Evolutionary conservation across 2,113 vertebrate species (phyloP), one percentile per base, ranked within the genome.

Genomic region (Lagopus leucura): DNA sequence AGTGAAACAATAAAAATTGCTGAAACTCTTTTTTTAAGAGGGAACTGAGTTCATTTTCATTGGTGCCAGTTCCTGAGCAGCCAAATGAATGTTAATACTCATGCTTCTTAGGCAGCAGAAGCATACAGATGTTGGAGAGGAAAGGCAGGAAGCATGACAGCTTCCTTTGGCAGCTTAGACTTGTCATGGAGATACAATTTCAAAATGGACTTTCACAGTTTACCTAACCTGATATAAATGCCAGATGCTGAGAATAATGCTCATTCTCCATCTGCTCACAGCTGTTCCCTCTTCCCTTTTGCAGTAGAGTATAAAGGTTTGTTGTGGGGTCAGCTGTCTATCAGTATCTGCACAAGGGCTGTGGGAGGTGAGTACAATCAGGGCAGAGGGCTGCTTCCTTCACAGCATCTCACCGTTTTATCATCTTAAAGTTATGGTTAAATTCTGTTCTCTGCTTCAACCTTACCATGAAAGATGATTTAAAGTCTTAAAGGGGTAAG

Each of bases 21-120:
- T n/a, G 74, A 81, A 87, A 79, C 24, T 4, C 27, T 61, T 43
- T 30, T 70, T 92, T 71, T 79, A n/a, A 20, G 14, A 54, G n/a
- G 24, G 30, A 45, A 45, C 10, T 25, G 42, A 6, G 61, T 57
- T 82, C 75, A 40, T 89, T 87, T 89, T 47, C 66, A 61, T 20
- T 10, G 13, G 19, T 63, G 22, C 20, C 52, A 52, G 52, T 65
- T 87, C 74, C 74, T 43, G 34, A 75, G 75, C 43, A 89, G 89
- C 45, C 55, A 91, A 82, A n/a, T 42, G 42, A 79, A 45, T 36
- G 24, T 52, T 57, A 67, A 78, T 54, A 79, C 71, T 96, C 65
- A 57, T 90, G 89, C 48, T 91, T 87, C 89, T 82, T n/a, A 76
- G 52, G 84, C 82, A 92, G 63, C 20, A 79, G 25, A 85, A 85